A percentile compares a stretch with the other conserved stretches of the same genome.
These are phyloP conservation scores for Gephyroberyx darwinii DNA, from an alignment of 2,797 vertebrate genomes.

Conservation along the genomic window DNA sequence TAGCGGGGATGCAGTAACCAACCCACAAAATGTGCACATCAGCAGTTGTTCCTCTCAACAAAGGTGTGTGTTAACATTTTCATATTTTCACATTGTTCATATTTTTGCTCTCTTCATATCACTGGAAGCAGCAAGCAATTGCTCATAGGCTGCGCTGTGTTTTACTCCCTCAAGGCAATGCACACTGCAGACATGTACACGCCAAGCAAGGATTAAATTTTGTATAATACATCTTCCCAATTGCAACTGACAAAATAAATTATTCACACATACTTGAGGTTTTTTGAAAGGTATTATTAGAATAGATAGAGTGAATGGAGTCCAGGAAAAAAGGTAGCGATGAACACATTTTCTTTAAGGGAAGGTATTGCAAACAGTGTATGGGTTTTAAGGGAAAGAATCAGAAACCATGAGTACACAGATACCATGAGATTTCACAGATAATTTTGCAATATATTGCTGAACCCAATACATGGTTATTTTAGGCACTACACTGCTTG, in stretches of 20 bases:
- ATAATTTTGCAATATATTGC: conserved; percentile 26
- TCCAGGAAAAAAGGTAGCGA: conserved; percentile 44
- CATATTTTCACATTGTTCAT: too few relatives aligned
- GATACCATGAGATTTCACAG: conserved; percentile 14
- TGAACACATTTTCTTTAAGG: conserved; percentile 57
- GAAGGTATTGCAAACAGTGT: conserved; percentile 46
- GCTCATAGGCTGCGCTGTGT: not conserved
- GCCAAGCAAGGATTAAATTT: not conserved
- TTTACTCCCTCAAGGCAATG: not conserved
- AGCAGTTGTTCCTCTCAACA: not conserved
- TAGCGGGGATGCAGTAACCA: not conserved
- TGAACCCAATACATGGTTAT: conserved; percentile 46
- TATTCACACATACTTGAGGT: conserved; percentile 16
- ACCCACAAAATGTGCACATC: conserved; percentile 1
- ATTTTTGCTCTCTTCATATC: conserved; percentile 1
- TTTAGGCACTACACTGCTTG: conserved; percentile 57
- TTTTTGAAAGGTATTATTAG: conserved; percentile 49
- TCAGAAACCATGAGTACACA: conserved; percentile 42
- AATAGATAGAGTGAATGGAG: conserved; percentile 42
- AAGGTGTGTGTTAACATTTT: not conserved
- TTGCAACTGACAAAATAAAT: conserved; percentile 10
- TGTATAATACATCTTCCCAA: not conserved
- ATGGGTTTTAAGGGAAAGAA: conserved; percentile 42
- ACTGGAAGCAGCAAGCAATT: conserved; percentile 4
- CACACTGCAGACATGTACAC: not conserved